Percentiles rank a stretch among this genome's conserved stretches.
Evolutionary conservation across 1,140 invertebrate genomes (phyloP).

Genomic region (Cyrtorhinus lividipennis): DNA sequence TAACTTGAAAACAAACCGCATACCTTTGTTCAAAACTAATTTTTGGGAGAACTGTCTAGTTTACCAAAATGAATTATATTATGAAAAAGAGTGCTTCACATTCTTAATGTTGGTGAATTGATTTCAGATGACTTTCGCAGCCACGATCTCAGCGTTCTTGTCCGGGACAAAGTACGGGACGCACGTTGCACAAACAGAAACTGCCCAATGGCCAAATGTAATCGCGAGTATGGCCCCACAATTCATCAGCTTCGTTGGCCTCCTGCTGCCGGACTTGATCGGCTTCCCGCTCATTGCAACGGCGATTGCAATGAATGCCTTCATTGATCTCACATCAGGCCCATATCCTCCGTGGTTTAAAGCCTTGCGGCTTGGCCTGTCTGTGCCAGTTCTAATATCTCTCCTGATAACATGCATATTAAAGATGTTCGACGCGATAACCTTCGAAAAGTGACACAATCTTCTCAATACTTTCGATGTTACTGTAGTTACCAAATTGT

Average conservation of each 20-base stretch:
- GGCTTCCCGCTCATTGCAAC: slow-evolving; percentile 16
- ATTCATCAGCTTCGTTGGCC: slow-evolving; percentile 16
- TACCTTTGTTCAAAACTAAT: too few relatives aligned
- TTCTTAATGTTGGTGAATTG: too few relatives aligned
- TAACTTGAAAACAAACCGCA: too few relatives aligned
- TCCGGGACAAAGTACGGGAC: slow-evolving; percentile 21
- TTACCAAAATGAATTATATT: too few relatives aligned
- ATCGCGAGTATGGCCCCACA: slow-evolving; percentile 17
- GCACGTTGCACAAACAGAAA: not conserved
- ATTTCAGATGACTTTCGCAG: slow-evolving; percentile 20
- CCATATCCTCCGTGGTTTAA: slow-evolving; percentile 20
- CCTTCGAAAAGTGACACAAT: too few relatives aligned
- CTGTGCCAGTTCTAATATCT: slow-evolving; percentile 11
- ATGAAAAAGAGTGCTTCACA: too few relatives aligned
- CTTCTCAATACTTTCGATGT: too few relatives aligned
- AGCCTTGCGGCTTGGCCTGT: slow-evolving; percentile 17
- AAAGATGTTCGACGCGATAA: slow-evolving; percentile 2
- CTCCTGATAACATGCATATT: slow-evolving; percentile 15
- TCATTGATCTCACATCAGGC: slow-evolving; percentile 13
- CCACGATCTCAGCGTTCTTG: slow-evolving; percentile 22
- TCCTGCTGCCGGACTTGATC: slow-evolving; percentile 18
- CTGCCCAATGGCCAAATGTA: slow-evolving; percentile 13
- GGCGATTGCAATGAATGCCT: slow-evolving; percentile 13
- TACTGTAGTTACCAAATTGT: too few relatives aligned
- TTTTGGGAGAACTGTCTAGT: too few relatives aligned